phyloP scores from a whole-genome alignment of 2,113 vertebrate genomes.

The Macrotus californicus region DNA sequence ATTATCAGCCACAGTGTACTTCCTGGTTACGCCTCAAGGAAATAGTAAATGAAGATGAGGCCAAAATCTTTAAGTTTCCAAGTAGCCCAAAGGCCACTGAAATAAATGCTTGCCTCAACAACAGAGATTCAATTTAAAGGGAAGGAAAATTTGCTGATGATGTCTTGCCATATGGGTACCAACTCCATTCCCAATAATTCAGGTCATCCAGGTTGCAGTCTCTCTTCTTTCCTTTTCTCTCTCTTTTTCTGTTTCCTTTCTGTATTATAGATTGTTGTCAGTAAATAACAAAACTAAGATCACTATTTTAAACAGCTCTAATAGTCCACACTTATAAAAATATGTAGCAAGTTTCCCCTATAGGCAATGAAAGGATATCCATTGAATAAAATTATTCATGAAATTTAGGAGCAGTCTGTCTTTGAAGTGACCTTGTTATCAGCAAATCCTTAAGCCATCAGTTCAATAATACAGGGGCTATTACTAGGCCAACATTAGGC shows the following conservation, averaged over 20 bases:
- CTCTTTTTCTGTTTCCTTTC: not conserved
- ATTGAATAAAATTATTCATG: not conserved
- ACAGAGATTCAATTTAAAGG: not conserved
- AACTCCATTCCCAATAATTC: not conserved
- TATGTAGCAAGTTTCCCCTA: not conserved
- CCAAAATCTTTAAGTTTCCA: not conserved
- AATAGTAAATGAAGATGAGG: not conserved
- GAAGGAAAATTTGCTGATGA: not conserved
- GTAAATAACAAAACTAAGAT: not conserved
- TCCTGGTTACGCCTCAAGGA: not conserved
- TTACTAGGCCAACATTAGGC: not conserved
- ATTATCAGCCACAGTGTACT: not conserved
- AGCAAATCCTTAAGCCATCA: not conserved
- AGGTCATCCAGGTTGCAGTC: not conserved
- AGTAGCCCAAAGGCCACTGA: not conserved
- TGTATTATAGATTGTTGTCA: not conserved
- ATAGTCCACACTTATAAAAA: not conserved
- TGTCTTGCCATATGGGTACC: not conserved
- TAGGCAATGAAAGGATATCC: not conserved
- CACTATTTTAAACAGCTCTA: not conserved
- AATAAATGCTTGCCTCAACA: not conserved
- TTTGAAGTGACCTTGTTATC: not conserved
- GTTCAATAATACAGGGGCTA: not conserved
- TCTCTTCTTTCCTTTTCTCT: not conserved
- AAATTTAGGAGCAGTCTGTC: not conserved